phyloP scores from a whole-genome alignment of 2,113 vertebrate genomes.

The Hippocampus abdominalis region DNA sequence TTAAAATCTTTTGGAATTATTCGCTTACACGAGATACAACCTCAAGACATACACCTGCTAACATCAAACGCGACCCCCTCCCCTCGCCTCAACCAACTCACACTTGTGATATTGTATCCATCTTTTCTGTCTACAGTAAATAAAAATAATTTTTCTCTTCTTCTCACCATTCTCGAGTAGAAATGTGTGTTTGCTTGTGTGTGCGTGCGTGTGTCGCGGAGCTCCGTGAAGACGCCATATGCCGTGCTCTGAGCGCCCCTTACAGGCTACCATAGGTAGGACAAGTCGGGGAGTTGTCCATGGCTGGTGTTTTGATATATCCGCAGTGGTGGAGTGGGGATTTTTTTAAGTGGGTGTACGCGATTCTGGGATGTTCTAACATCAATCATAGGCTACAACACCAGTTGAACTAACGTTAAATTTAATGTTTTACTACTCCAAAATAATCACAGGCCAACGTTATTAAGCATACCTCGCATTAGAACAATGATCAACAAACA shows the following conservation, averaged over 20 bases:
- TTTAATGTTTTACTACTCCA: too few species aligned
- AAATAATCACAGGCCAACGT: too few species aligned
- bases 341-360: too few species aligned
- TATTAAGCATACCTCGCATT: too few species aligned
- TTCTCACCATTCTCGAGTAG: not conserved
- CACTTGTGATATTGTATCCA: not conserved
- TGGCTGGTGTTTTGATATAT: too few species aligned
- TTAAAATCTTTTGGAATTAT: not conserved
- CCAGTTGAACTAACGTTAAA: too few species aligned
- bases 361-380: too few species aligned
- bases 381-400: too few species aligned
- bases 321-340: too few species aligned
- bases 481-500: too few species aligned
- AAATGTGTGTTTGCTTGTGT: not conserved
- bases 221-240: slow-evolving; percentile 29
- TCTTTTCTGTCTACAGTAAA: not conserved
- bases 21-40: not conserved
- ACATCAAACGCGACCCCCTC: not conserved
- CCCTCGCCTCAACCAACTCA: not conserved
- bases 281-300: not conserved
- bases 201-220: not conserved
- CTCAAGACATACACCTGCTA: not conserved
- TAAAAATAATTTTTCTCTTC: not conserved
- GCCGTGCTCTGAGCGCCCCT: slow-evolving; percentile 72
- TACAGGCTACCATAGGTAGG: slow-evolving; percentile 48